Evolutionary conservation across 2,888 invertebrate species (phyloP).

Genomic region (Diogma glabrata): DNA sequence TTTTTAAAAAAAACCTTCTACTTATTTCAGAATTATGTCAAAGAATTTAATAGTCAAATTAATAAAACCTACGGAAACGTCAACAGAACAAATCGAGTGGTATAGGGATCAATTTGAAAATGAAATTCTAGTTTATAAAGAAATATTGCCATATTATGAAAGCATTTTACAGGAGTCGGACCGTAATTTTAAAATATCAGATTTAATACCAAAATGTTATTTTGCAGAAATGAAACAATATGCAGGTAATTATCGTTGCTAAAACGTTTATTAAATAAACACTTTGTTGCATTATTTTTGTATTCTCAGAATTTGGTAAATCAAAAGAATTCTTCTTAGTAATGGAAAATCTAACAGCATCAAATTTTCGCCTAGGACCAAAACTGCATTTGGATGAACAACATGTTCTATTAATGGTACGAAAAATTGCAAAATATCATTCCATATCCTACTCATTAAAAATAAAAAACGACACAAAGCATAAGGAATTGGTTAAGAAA

Average conservation of each 20-base stretch:
- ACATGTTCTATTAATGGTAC: constrained; percentile 28
- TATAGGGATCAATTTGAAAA: constrained; percentile 31
- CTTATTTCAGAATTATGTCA: too few relatives aligned
- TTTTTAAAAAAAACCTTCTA: too few relatives aligned
- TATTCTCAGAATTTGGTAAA: constrained; percentile 12
- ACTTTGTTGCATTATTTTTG: too few relatives aligned
- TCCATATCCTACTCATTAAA: constrained; percentile 28
- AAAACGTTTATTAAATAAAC: background rate
- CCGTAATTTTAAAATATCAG: constrained; percentile 18
- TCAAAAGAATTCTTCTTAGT: constrained; percentile 27
- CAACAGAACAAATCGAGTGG: too few relatives aligned
- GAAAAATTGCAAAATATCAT: constrained; percentile 28
- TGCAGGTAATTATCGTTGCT: constrained; percentile 23
- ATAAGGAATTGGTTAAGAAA: constrained; percentile 23
- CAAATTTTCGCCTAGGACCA: constrained; percentile 30
- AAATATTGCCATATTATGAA: constrained; percentile 28
- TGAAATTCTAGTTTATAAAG: constrained; percentile 29
- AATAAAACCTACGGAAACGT: too few relatives aligned
- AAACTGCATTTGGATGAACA: constrained; percentile 24
- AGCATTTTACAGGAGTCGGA: constrained; percentile 22
- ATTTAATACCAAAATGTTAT: constrained; percentile 26
- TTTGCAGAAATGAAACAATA: constrained; percentile 28
- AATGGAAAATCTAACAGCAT: constrained; percentile 27
- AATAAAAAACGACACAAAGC: constrained; percentile 23
- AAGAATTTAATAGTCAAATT: too few relatives aligned